A percentile compares a stretch with the other conserved stretches of the same genome.
These are phyloP conservation scores for Lamprologus sp. DNA, from an alignment of 2,113 vertebrate species.

Conservation along the genomic window DNA sequence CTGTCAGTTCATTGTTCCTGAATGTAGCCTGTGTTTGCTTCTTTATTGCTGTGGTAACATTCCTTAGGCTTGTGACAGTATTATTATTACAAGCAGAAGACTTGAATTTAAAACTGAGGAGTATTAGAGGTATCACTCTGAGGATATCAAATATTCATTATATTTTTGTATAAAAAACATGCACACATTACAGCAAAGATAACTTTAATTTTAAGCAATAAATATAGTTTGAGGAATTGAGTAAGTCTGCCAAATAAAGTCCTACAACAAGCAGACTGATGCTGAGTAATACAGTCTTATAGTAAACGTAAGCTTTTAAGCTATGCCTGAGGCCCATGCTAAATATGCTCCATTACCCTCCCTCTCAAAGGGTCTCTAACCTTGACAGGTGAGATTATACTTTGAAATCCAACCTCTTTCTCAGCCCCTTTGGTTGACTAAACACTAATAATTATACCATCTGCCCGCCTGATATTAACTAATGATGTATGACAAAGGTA, in stretches of 20 bases:
- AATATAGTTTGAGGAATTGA: neutral
- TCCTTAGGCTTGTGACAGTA: neutral
- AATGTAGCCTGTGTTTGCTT: neutral
- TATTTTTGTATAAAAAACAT: neutral
- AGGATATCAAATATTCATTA: neutral
- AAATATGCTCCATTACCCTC: neutral
- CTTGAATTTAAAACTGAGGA: neutral
- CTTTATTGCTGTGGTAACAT: neutral
- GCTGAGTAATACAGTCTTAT: neutral
- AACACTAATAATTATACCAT: neutral
- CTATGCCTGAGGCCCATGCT: neutral
- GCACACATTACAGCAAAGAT: neutral
- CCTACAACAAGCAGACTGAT: neutral
- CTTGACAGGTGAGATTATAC: neutral
- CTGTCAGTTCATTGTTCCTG: neutral
- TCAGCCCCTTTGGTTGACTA: neutral
- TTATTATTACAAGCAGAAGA: neutral
- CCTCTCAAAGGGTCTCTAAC: neutral
- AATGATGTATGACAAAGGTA: constrained; percentile 1
- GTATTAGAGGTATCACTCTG: neutral
- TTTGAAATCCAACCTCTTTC: neutral
- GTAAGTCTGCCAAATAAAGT: neutral
- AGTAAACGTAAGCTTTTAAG: neutral
- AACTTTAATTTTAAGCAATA: neutral
- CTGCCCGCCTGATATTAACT: neutral